Base-by-base conservation (phyloP, 2,113 vertebrate species). In the Vicugna pacos region DNA sequence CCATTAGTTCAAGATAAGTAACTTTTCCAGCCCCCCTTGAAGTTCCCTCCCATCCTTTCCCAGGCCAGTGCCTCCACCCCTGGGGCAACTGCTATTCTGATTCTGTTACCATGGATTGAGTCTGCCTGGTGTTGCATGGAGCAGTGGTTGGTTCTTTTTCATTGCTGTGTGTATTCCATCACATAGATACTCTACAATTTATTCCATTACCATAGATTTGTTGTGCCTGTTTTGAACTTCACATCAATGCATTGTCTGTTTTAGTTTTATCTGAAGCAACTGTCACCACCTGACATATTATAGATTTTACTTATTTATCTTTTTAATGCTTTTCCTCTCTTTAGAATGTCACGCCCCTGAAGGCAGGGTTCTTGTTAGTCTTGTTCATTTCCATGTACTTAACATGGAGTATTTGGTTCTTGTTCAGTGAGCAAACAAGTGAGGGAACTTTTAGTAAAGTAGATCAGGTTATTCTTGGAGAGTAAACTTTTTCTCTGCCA, bases 51-150 rank as follows among this genome's bases (percentile, higher is more conserved):
- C 4, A 15, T 46, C 22, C 16, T 9, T 38, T 67, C 38, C 82
- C 46, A 54, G 58, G 26, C n/a, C 58, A 54, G 46, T 26, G 14
- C 48, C 28, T 22, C 11, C 26, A 20, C 4, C 65, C 38, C 8
- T 10, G 3, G 64, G 54, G n/a, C 65, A 52, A n/a, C 54, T 72
- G 75, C 32, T 6, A 16, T 48, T 65, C 16, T 12, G 32, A 30
- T 64, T 30, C 5, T 16, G 0, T 35, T 48, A 8, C 8, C n/a
- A 14, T 3, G 5, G 56, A 16, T 26, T 1, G 20, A 16, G 20
- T 46, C 73, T 19, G 5, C 76, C 20, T 1, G 28, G 5, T 8
- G 13, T 5, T 58, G 16, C 5, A 11, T 46, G 24, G 13, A 79
- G 46, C 4, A 4, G 83, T 11, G 7, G 17, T 4, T 14, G 46